These are phyloP conservation scores for Centropus bengalensis DNA, from an alignment of 2,113 vertebrate genomes.

Conservation along the genomic window DNA sequence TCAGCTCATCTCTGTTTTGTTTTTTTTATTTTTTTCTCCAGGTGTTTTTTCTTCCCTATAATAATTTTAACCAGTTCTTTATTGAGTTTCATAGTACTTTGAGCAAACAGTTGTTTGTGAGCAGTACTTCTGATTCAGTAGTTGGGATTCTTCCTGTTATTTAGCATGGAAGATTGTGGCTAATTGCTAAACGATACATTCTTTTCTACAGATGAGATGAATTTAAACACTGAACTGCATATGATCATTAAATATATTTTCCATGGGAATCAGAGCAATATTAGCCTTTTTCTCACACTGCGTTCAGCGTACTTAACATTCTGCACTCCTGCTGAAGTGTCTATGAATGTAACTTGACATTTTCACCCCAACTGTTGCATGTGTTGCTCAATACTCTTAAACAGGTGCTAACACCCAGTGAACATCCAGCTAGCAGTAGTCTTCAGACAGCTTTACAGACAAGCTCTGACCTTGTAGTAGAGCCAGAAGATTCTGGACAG, in stretches of 20 bases:
- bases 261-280: neutral
- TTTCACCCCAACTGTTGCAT: conserved; percentile 33
- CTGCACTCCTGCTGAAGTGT: conserved; percentile 17
- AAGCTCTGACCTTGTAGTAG: conserved; percentile 39
- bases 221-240: neutral
- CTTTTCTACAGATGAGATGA: neutral
- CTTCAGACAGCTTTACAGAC: conserved; percentile 60
- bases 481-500: conserved; percentile 60
- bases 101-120: neutral
- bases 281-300: neutral
- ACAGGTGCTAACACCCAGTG: conserved; percentile 45
- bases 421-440: conserved; percentile 60
- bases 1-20: neutral
- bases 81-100: neutral
- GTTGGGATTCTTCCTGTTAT: neutral
- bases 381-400: conserved; percentile 56
- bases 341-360: conserved; percentile 35
- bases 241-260: neutral
- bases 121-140: neutral
- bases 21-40: neutral
- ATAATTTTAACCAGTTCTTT: neutral
- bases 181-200: neutral
- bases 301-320: neutral
- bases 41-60: neutral
- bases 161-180: neutral